These are phyloP conservation scores for Drosophila erecta DNA, from an alignment of 1,140 invertebrate species.

Conservation along the genomic window DNA sequence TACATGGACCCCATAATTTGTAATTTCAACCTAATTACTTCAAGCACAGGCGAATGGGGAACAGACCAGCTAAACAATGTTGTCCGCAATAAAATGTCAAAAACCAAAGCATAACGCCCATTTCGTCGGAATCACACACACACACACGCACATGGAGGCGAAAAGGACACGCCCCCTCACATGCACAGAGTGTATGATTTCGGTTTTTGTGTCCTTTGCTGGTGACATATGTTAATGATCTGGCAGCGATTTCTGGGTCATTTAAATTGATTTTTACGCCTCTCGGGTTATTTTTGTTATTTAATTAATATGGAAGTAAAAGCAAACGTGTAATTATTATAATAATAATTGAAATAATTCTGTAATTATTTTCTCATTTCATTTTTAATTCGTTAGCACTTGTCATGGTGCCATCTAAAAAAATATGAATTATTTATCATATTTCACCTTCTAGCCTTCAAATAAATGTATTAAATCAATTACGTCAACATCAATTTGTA, in stretches of 20 bases:
- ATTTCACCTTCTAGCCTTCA: too few relatives aligned
- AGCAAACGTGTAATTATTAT: slow-evolving; percentile 4
- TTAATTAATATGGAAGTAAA: slow-evolving; percentile 13
- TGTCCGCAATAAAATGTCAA: slow-evolving; percentile 73
- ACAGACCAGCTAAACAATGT: slow-evolving; percentile 56
- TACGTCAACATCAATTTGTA: neutral
- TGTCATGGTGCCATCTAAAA: too few relatives aligned
- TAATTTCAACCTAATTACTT: slow-evolving; percentile 82
- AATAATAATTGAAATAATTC: neutral
- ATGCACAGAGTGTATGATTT: slow-evolving; percentile 14
- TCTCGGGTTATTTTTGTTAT: neutral
- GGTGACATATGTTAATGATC: slow-evolving; percentile 68
- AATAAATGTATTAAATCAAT: neutral
- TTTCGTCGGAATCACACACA: slow-evolving; percentile 28
- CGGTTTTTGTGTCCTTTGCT: slow-evolving; percentile 33
- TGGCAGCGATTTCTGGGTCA: slow-evolving; percentile 62
- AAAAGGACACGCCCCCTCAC: slow-evolving; percentile 47
- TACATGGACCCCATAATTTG: slow-evolving; percentile 79
- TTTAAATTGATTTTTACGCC: slow-evolving; percentile 57
- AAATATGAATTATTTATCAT: too few relatives aligned
- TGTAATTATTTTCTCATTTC: neutral
- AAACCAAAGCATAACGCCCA: slow-evolving; percentile 67
- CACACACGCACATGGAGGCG: slow-evolving; percentile 4
- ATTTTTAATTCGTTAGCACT: neutral
- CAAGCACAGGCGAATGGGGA: slow-evolving; percentile 10